Percentiles rank a stretch among this genome's conserved stretches.
These are phyloP conservation scores for Rhinolophus sinicus DNA, from an alignment of 2,113 vertebrate species.

Conservation along the genomic window DNA sequence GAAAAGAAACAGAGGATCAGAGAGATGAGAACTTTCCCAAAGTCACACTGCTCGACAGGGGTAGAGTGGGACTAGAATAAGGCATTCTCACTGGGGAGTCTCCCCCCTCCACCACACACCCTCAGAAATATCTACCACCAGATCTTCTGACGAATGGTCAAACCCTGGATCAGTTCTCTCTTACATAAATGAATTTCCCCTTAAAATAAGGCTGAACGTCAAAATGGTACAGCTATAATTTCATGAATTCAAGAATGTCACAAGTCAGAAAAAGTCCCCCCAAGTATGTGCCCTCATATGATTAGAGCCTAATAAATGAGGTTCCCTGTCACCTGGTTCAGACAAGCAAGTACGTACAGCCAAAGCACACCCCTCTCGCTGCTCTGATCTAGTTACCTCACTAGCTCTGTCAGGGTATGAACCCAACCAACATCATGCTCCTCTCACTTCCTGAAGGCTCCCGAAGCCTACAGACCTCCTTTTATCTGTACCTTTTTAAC, in stretches of 20 bases:
- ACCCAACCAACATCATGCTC: neutral
- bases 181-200: neutral
- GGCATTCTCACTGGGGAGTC: neutral
- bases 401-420: neutral
- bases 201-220: neutral
- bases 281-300: neutral
- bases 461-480: neutral
- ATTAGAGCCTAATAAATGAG: neutral
- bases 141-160: neutral
- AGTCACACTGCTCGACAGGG: neutral
- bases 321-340: neutral
- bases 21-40: neutral
- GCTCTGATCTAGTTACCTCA: neutral
- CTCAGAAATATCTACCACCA: neutral
- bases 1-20: neutral
- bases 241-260: neutral
- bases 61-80: neutral
- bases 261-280: neutral
- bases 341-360: neutral
- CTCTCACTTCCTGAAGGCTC: neutral
- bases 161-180: neutral
- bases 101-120: neutral
- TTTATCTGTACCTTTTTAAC: neutral
- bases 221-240: neutral
- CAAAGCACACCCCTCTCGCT: neutral